Evolutionary conservation across 2,888 invertebrate species (phyloP), one percentile per base, ranked within the genome.

Genomic region (Plebejus argus): DNA sequence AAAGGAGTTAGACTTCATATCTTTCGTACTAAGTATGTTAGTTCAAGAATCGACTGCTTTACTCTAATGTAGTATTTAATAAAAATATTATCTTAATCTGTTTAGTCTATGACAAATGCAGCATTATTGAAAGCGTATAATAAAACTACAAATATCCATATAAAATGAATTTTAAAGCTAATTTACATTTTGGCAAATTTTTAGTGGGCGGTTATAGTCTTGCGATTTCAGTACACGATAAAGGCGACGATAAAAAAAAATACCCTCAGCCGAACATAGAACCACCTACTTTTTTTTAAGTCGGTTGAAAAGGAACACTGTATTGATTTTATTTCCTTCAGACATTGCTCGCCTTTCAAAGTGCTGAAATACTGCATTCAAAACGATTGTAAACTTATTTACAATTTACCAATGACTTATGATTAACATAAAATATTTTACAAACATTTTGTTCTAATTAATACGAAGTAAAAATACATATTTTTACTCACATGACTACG

Each of bases 151-250:
- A 71, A 71, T 71, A 20, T 71, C 1, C 39, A 35, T 39, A 39
- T 39, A 71, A 71, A 71, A 71, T 71, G 35, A 70, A 39, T 20
- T 10, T 71, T 71, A 71, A 71, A 71, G 71, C 71, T 71, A 71
- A 71, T 71, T 71, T 71, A 71, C 39, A 71, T 71, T 53, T 71
- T 71, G 39, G 71, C 71, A 71, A 66, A 71, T 71, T 39, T 20
- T 71, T 39, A 39, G 10, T 71, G 39, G 71, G 71, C 71, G 39
- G 71, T 71, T 71, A 20, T n/a, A 71, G 39, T 20, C 35, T n/a
- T 70, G 70, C 70, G 6, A 23, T 61, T 58, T 20, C 6, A 66
- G 12, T 66, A 28, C 61, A 10, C 66, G 15, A 28, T 28, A 15
- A 66, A 66, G 28, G 66, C 66, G 12, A 66, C 23, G 23, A 28